A percentile compares a stretch with the other conserved stretches of the same genome.
Evolutionary conservation across 1,140 invertebrate species (phyloP).

Genomic region (Calycopis cecrops): DNA sequence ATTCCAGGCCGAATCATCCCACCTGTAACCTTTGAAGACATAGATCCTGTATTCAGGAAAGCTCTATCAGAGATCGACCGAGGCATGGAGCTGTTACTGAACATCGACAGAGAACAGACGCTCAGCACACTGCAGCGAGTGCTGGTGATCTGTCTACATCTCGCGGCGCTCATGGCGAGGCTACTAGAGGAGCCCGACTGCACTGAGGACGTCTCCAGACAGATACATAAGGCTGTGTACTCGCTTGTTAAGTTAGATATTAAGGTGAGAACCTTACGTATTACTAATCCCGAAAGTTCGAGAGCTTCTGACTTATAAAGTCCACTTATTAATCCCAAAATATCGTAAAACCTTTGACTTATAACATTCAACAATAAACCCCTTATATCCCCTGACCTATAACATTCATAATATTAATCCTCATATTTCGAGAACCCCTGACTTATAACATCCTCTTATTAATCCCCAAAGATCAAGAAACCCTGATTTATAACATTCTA

Average conservation of each 20-base stretch:
- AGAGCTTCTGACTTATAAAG: too few species aligned
- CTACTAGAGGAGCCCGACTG: constrained; percentile 75
- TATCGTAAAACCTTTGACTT: too few species aligned
- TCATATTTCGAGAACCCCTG: too few species aligned
- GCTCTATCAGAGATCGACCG: constrained; percentile 82
- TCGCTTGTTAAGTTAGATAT: constrained; percentile 83
- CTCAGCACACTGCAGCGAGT: constrained; percentile 86
- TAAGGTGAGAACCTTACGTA: constrained; percentile 80
- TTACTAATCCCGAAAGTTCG: too few species aligned
- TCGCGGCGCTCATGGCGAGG: constrained; percentile 85
- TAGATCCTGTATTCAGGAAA: constrained; percentile 88
- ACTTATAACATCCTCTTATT: too few species aligned
- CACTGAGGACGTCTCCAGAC: constrained; percentile 70
- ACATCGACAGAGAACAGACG: constrained; percentile 80
- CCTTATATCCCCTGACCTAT: too few species aligned
- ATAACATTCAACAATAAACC: too few species aligned
- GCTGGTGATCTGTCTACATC: constrained; percentile 89
- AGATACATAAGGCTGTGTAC: constrained; percentile 80
- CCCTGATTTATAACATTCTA: too few species aligned
- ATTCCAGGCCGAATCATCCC: constrained; percentile 82
- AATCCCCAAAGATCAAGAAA: too few species aligned
- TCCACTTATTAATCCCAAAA: too few species aligned
- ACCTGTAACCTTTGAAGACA: constrained; percentile 85
- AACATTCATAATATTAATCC: too few species aligned
- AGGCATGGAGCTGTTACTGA: constrained; percentile 72